Conservation (phyloP, 2,113 vertebrate species). For the Suncus etruscus region DNA sequence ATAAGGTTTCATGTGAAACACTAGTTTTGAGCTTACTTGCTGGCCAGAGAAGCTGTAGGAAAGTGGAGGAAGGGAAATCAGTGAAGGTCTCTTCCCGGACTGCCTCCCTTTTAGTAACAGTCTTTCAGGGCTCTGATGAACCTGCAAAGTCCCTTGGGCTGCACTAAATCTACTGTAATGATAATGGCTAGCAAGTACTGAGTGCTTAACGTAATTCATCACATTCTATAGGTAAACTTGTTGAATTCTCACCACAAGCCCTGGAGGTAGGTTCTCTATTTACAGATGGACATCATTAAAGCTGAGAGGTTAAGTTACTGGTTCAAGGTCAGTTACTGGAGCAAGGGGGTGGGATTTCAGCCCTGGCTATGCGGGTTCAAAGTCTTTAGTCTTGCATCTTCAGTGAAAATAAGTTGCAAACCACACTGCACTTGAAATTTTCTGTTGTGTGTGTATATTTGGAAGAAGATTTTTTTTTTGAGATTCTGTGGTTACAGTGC, state of each 20-base stretch:
- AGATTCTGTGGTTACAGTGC: too few species aligned
- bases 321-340: conserved; percentile 17
- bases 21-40: neutral
- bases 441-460: neutral
- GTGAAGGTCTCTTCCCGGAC: neutral
- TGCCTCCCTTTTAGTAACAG: neutral
- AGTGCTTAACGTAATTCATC: neutral
- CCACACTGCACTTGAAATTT: neutral
- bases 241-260: neutral
- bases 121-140: neutral
- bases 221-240: neutral
- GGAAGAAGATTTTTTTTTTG: too few species aligned
- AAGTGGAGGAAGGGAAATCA: neutral
- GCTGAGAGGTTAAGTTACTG: conserved; percentile 27
- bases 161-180: neutral
- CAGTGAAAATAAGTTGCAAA: neutral
- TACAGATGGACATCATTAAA: neutral
- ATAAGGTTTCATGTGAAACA: too few species aligned
- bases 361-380: neutral
- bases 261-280: neutral
- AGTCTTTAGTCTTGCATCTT: neutral
- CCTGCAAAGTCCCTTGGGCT: neutral
- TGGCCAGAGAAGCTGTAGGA: neutral
- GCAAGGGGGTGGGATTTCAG: neutral
- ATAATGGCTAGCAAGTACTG: neutral